Base-by-base conservation (phyloP, 2,113 vertebrate genomes). In the Oostethus manadensis region DNA sequence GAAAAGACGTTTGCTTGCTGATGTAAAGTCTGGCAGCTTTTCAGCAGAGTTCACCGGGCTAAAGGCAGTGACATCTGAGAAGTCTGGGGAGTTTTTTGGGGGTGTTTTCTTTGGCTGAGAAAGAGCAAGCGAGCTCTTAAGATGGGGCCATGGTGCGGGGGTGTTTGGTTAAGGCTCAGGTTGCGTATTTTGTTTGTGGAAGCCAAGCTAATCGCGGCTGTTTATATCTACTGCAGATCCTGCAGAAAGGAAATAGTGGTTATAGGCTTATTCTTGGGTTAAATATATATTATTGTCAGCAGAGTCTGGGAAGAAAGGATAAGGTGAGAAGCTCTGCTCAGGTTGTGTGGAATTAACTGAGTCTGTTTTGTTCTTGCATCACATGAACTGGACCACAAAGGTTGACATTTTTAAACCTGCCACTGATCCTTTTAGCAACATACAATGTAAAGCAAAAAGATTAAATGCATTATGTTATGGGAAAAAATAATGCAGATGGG, bases 151-250 rank as follows among this genome's bases (percentile, higher is more conserved):
- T 60, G 58, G 56, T 62, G 56, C 77, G 38, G 38, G 33, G 38
- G 38, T 40, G 35, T 84, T 84, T 81, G 0, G 11, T 71, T 76
- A 66, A 76, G 70, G 68, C 68, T 87, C 76, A 74, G 58, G 77
- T 82, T 80, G 47, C 82, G 74, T 67, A 67, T 79, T 61, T 74
- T 76, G 74, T 84, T 82, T 83, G 73, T 70, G 62, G 60, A 67
- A 74, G 66, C 72, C 58, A 56, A 53, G 49, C 67, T 83, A 61
- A 80, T 58, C 60, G 50, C 46, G 18, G 26, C 66, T 85, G 83
- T 83, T 79, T 80, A 76, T 70, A 73, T 76, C 70, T 66, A 64
- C 64, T n/a, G 22, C 62, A 73, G 62, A 67, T 73, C 73, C 33
- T 71, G 51, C 38, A 49, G 62, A 59, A 66, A 79, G 82, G 74